Evolutionary conservation across 2,113 vertebrate species (phyloP).

Genomic region (Formicarius rufipectus): DNA sequence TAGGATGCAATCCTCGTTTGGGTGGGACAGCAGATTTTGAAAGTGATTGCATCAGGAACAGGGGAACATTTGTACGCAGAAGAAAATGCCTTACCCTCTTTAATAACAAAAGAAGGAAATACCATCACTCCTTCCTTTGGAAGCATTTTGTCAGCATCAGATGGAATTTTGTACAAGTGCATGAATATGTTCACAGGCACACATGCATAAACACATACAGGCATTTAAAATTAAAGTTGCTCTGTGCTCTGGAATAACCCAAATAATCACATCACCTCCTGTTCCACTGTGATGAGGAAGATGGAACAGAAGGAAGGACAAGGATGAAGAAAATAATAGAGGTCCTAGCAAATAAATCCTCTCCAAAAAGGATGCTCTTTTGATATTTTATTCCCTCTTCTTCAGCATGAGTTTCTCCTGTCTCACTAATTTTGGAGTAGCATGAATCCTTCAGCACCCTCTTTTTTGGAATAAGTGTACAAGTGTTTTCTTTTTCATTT

Average conservation of each 20-base stretch:
- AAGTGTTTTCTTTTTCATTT: neutral
- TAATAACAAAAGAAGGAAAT: slow-evolving; percentile 65
- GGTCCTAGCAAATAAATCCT: neutral
- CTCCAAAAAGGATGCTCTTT: neutral
- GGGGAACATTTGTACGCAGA: neutral
- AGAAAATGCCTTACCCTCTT: neutral
- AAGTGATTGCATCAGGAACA: slow-evolving; percentile 29
- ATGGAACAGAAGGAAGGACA: neutral
- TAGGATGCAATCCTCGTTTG: slow-evolving; percentile 26
- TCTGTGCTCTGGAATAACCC: neutral
- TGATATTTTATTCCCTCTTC: neutral
- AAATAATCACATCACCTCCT: neutral
- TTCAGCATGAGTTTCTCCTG: neutral
- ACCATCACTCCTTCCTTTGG: slow-evolving; percentile 13
- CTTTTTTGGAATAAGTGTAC: neutral
- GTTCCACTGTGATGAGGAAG: neutral
- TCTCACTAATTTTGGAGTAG: neutral
- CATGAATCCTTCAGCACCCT: neutral
- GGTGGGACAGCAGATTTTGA: slow-evolving; percentile 19
- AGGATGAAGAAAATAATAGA: neutral
- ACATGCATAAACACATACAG: neutral
- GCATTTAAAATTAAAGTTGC: neutral
- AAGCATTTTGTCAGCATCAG: slow-evolving; percentile 21
- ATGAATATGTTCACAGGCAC: neutral
- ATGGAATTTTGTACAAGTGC: neutral